Percentiles rank a stretch among this genome's conserved stretches.
Conservation (phyloP, 2,113 vertebrate genomes). For the Antechinus stuartii region DNA sequence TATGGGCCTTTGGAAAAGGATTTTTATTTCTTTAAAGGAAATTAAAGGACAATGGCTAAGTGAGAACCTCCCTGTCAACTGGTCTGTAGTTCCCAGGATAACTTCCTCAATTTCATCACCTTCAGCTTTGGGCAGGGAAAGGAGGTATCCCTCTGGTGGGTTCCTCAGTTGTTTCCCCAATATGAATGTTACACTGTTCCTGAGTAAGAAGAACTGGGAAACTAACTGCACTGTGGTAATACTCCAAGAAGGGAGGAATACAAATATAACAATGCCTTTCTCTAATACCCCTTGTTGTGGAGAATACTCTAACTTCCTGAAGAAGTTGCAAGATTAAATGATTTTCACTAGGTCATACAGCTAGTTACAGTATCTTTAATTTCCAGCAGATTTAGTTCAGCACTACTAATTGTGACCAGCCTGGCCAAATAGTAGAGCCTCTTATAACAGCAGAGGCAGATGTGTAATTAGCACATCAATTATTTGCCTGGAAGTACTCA, state of each 20-base stretch:
- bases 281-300: conserved; percentile 47
- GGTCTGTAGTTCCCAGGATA: conserved; percentile 14
- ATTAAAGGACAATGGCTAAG: conserved; percentile 22
- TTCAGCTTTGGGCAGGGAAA: neutral
- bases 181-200: conserved; percentile 39
- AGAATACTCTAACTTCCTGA: conserved; percentile 50
- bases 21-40: conserved; percentile 64
- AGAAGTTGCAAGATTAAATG: conserved; percentile 40
- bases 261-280: conserved; percentile 42
- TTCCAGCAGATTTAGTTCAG: conserved; percentile 38
- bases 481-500: conserved; percentile 62
- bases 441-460: neutral
- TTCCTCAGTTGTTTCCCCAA: neutral
- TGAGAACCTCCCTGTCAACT: neutral
- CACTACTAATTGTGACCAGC: neutral
- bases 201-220: conserved; percentile 31
- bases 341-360: neutral
- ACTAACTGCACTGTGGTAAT: conserved; percentile 25
- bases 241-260: conserved; percentile 54
- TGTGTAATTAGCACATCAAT: conserved; percentile 67
- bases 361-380: neutral
- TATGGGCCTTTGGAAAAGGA: conserved; percentile 54
- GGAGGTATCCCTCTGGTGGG: neutral
- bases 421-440: neutral
- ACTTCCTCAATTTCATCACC: neutral